These are phyloP conservation scores for Mechanitis mazaeus DNA, from an alignment of 2,888 invertebrate genomes.

Conservation along the genomic window DNA sequence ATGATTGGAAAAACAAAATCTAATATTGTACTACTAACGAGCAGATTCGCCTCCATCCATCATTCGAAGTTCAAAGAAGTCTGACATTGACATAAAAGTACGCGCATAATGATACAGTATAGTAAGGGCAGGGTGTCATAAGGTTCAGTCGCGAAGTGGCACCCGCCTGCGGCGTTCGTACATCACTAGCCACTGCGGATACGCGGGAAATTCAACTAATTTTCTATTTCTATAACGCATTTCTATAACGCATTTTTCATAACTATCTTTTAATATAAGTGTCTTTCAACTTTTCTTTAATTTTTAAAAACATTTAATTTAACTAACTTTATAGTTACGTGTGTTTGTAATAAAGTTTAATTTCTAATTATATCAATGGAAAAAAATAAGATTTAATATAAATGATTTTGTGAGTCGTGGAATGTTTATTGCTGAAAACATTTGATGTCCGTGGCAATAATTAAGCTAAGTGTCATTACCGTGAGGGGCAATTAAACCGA, in stretches of 20 bases:
- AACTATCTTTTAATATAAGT: background rate
- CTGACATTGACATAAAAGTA: conserved; percentile 33
- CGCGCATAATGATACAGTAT: conserved; percentile 26
- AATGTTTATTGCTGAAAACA: conserved; percentile 5
- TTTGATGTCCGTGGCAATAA: conserved; percentile 9
- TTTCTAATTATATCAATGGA: no score
- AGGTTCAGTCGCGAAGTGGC: conserved; percentile 42
- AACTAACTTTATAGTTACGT: conserved; percentile 21
- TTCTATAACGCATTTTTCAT: background rate
- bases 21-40: conserved; percentile 10
- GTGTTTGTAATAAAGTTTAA: no score
- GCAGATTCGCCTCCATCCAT: conserved; percentile 32
- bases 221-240: background rate
- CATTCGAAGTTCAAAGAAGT: conserved; percentile 31
- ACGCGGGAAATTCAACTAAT: conserved; percentile 36
- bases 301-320: conserved; percentile 11
- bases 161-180: conserved; percentile 36
- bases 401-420: background rate
- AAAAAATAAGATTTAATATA: background rate
- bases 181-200: conserved; percentile 17
- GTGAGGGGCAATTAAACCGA: conserved; percentile 4
- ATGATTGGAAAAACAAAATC: background rate
- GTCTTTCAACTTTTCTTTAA: no score
- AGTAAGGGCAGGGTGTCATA: conserved; percentile 33
- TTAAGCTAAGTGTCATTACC: conserved; percentile 6